Conservation (phyloP, 2,888 invertebrate genomes). For the Papilio elwesi region DNA sequence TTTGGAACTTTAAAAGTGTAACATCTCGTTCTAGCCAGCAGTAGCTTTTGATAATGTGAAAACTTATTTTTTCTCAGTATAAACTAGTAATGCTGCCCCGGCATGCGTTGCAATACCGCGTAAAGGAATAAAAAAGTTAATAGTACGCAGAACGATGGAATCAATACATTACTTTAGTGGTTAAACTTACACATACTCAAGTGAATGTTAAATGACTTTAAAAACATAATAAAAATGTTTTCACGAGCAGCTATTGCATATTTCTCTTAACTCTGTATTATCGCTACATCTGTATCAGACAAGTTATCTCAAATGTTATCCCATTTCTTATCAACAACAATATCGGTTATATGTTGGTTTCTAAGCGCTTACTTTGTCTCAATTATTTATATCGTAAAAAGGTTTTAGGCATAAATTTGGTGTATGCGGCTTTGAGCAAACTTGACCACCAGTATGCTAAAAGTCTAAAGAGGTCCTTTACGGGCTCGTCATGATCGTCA, state of each 20-base stretch:
- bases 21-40: too few species aligned
- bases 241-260: not conserved
- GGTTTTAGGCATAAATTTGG: not conserved
- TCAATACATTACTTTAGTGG: too few species aligned
- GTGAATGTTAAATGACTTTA: not conserved
- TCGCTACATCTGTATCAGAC: slow-evolving; percentile 11
- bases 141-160: too few species aligned
- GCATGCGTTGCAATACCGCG: too few species aligned
- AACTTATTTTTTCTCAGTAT: too few species aligned
- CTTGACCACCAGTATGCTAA: not conserved
- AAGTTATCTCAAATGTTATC: slow-evolving; percentile 15
- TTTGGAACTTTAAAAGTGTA: too few species aligned
- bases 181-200: not conserved
- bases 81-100: too few species aligned
- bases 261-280: slow-evolving; percentile 17
- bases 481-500: too few species aligned
- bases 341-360: slow-evolving; percentile 5
- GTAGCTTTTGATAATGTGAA: too few species aligned
- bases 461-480: too few species aligned
- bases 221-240: not conserved
- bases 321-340: slow-evolving; percentile 10
- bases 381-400: not conserved
- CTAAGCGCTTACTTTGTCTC: not conserved
- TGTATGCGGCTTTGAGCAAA: not conserved
- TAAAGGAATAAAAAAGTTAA: too few species aligned